Base-by-base conservation (phyloP, 2,797 vertebrate genomes). In the Brachyrhaphis roseni region DNA sequence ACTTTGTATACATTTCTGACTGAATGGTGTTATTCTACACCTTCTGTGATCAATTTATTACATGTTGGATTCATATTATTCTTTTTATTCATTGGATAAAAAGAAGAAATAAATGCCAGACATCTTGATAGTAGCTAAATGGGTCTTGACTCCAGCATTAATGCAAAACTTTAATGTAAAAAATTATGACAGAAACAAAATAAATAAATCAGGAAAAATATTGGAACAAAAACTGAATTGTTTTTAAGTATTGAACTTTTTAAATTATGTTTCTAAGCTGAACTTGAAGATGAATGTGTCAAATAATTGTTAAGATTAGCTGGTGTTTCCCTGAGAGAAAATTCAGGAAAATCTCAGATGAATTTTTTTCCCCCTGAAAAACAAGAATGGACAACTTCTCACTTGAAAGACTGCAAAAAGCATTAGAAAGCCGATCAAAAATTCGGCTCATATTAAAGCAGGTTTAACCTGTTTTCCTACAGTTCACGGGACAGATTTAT, bases 401-500 rank as follows among this genome's bases (percentile, higher is more conserved):
- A 46, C 68, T 28, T 28, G 1, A 31, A 72, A 64, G 62, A 57
- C 36, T 26, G 10, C n/a, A 57, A 28, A 28, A 57, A 39, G 13
- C 4, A 55, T 57, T 75, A 74, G 51, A 28, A 46, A 62, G 39
- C 15, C 62, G 47, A 78, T 26, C 31, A 49, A 23, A 45, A 8
- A 3, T 34, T 26, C 36, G 0, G 8, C 26, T 68, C 8, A 20
- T 62, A 46, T 43, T 78, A n/a, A 47, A 23, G 34, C 70, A 2
- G 46, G 49, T 86, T 83, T 66, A 75, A 74, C 28, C 43, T 59
- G 47, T 39, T 6, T 81, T 72, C 62, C 26, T 76, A 78, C 46
- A 78, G 76, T 79, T 76, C 77, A 78, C 10, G 28, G n/a, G 77
- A 72, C 73, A 75, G 45, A 78, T 82, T 81, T 81, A 57, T 76